Evolutionary conservation across 2,113 vertebrate species (phyloP).

Genomic region (Psettodes erumei): DNA sequence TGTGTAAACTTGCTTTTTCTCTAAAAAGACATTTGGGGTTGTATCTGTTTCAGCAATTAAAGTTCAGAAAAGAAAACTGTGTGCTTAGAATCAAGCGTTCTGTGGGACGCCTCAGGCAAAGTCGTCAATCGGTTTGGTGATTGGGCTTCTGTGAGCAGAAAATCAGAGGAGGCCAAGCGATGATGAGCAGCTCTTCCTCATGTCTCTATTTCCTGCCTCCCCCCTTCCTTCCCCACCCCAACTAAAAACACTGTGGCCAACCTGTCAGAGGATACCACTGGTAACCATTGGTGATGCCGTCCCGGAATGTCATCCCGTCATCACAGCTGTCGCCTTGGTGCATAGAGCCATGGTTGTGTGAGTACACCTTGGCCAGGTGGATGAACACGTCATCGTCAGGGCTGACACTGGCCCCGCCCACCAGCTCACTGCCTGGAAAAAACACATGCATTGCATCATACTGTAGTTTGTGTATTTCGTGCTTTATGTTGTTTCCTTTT

Average conservation of each 20-base stretch:
- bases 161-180: too few species aligned
- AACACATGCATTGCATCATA: too few species aligned
- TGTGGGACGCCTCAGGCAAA: too few species aligned
- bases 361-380: slow-evolving; percentile 90
- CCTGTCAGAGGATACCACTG: slow-evolving; percentile 91
- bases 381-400: slow-evolving; percentile 93
- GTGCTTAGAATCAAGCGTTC: too few species aligned
- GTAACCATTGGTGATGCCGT: slow-evolving; percentile 92
- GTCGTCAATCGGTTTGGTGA: too few species aligned
- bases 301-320: slow-evolving; percentile 73
- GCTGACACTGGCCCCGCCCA: slow-evolving; percentile 79
- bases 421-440: slow-evolving; percentile 71
- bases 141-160: too few species aligned
- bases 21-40: not conserved
- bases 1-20: too few species aligned
- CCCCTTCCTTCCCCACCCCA: not conserved
- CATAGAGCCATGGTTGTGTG: slow-evolving; percentile 88
- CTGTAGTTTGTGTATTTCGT: too few species aligned
- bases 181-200: too few species aligned
- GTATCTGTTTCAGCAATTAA: not conserved
- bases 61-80: too few species aligned
- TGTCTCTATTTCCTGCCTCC: too few species aligned
- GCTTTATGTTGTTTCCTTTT: too few species aligned
- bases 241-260: slow-evolving; percentile 67
- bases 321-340: slow-evolving; percentile 78